These are phyloP conservation scores for Dreissena polymorpha DNA, from an alignment of 1,140 invertebrate species.

Conservation along the genomic window DNA sequence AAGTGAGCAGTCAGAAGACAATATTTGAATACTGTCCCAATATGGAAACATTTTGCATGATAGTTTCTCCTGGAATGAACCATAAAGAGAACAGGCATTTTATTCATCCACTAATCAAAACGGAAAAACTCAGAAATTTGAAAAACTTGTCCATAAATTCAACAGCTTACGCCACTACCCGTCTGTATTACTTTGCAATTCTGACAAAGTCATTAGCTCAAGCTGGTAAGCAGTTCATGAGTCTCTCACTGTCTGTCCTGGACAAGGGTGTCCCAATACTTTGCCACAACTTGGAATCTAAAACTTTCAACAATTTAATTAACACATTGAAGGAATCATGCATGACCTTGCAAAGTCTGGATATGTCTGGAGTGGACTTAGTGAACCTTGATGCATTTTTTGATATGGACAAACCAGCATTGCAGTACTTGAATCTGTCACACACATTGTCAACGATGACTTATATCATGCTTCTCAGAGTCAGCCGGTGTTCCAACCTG, in stretches of 20 bases:
- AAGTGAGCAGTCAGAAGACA: slow-evolving; percentile 55
- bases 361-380: slow-evolving; percentile 36
- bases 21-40: slow-evolving; percentile 66
- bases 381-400: slow-evolving; percentile 31
- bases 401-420: slow-evolving; percentile 11
- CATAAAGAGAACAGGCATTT: slow-evolving; percentile 18
- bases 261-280: slow-evolving; percentile 26
- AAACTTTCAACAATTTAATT: too few species aligned
- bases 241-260: slow-evolving; percentile 41
- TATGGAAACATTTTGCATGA: slow-evolving; percentile 65
- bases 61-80: slow-evolving; percentile 57
- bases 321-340: slow-evolving; percentile 25
- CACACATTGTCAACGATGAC: slow-evolving; percentile 26
- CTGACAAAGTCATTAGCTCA: slow-evolving; percentile 40
- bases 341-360: slow-evolving; percentile 34
- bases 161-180: slow-evolving; percentile 42
- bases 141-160: slow-evolving; percentile 48
- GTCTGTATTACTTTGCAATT: slow-evolving; percentile 51
- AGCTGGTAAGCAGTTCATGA: slow-evolving; percentile 29
- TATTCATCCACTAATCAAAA: slow-evolving; percentile 48
- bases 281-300: slow-evolving; percentile 20
- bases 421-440: slow-evolving; percentile 47
- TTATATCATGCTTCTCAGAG: slow-evolving; percentile 30
- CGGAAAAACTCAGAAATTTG: slow-evolving; percentile 34
- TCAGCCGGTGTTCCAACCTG: slow-evolving; percentile 38